Conservation (phyloP, 2,888 invertebrate species). For the Coelopa pilipes region DNA sequence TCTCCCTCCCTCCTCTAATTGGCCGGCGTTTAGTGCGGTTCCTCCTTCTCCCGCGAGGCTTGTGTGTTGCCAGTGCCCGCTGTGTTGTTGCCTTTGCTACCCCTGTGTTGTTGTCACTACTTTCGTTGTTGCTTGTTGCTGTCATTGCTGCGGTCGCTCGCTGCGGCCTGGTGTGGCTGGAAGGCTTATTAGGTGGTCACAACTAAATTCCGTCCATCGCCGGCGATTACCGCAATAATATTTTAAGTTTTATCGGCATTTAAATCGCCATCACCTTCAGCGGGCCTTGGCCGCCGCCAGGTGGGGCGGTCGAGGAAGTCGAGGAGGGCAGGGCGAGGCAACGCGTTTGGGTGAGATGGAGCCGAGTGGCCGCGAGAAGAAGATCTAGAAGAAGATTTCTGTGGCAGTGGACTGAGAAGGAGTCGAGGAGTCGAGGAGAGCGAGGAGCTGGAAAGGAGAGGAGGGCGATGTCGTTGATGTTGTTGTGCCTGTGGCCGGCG, state of each 20-base stretch:
- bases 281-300: not conserved
- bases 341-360: too few species aligned
- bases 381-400: too few species aligned
- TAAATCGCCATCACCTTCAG: constrained; percentile 17
- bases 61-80: not conserved
- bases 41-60: not conserved
- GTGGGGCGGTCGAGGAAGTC: too few species aligned
- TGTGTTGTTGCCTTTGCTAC: not conserved
- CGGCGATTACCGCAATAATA: constrained; percentile 17
- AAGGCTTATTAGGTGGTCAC: constrained; percentile 25
- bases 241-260: constrained; percentile 12
- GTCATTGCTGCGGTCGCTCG: not conserved
- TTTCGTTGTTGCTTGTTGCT: constrained; percentile 7
- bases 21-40: not conserved
- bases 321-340: too few species aligned
- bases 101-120: not conserved
- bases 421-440: too few species aligned
- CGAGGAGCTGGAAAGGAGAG: too few species aligned
- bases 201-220: constrained; percentile 15
- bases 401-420: too few species aligned
- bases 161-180: not conserved
- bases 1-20: too few species aligned
- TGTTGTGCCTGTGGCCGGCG: too few species aligned
- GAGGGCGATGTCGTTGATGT: too few species aligned
- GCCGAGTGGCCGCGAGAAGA: too few species aligned